Evolutionary conservation across 2,888 invertebrate species (phyloP).

Genomic region (Pandemis corylana): DNA sequence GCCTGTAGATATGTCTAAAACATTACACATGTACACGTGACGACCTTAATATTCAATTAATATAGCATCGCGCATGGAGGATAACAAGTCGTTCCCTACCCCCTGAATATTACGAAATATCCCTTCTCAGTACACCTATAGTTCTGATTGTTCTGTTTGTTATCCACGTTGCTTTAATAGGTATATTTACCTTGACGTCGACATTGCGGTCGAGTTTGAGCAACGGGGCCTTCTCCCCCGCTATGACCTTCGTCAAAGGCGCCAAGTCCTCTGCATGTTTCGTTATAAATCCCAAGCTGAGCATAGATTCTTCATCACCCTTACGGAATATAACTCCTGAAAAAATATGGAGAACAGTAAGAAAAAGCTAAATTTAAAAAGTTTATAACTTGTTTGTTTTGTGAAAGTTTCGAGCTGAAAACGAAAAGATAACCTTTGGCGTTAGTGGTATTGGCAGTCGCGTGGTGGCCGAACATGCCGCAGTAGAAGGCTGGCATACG

Average conservation of each 20-base stretch:
- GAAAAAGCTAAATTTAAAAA: background rate
- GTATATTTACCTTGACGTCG: conserved; percentile 79
- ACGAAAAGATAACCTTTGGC: conserved; percentile 65
- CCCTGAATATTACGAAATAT: too few species aligned
- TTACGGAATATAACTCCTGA: conserved; percentile 89
- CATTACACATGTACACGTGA: too few species aligned
- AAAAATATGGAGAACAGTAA: conserved; percentile 20
- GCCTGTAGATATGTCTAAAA: too few species aligned
- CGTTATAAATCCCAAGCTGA: conserved; percentile 93
- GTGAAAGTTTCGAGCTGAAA: background rate
- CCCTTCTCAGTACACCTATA: too few species aligned
- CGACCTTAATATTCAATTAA: too few species aligned
- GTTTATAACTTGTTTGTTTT: too few species aligned
- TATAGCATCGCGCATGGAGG: too few species aligned
- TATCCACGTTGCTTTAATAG: too few species aligned
- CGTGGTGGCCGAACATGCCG: conserved; percentile 95
- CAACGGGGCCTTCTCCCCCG: conserved; percentile 82
- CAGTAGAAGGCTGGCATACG: conserved; percentile 96
- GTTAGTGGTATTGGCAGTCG: conserved; percentile 85
- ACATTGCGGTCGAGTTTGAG: conserved; percentile 87
- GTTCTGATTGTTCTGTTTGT: too few species aligned
- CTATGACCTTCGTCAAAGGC: conserved; percentile 89
- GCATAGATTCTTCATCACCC: conserved; percentile 90
- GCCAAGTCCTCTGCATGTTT: conserved; percentile 92
- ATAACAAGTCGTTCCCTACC: too few species aligned